Base-by-base conservation (phyloP, 2,888 invertebrate species). In the Morpho helenor region DNA sequence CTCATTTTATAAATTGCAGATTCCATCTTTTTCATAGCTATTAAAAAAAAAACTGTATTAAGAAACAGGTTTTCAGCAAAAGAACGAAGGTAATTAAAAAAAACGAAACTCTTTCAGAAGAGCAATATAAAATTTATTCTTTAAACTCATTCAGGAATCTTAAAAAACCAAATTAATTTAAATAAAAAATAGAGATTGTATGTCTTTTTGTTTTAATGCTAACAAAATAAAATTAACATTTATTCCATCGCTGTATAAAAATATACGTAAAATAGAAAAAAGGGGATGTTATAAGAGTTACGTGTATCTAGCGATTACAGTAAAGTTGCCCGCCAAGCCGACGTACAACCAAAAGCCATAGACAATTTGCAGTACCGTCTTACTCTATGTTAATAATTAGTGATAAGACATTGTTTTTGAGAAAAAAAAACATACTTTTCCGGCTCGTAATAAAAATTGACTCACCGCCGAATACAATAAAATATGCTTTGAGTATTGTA, bases 201-300 rank as follows among this genome's bases (percentile, higher is more conserved):
- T 89, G 88, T 90, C 88, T 89, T 89, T 88, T 88, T 74, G 82
- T 85, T 90, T 89, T 89, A 88, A 89, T 89, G 87, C 89, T 90
- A 90, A 90, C 87, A 89, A 85, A 89, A 85, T 88, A 83, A 87
- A 87, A 87, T 85, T 87, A 87, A 86, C 84, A 87, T 86, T 84
- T 87, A 89, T 88, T 87, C 80, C 84, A 48, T 84, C 71, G 81
- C 83, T 87, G 87, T 89, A 89, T 87, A 89, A 88, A 89, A 88
- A 89, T 87, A 90, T 88, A 87, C 83, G 82, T 87, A 87, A 86
- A 84, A 85, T 61, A 87, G 84, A 84, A 85, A 86, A 85, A 77
- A 80, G 75, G 71, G 69, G 79, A 72, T 72, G 73, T 74, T 72
- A 68, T 70, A 74, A 72, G 71, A 74, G 70, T 76, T 74, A 76